Percentiles rank a stretch among this genome's conserved stretches.
phyloP scores from a whole-genome alignment of 2,113 vertebrate species.

The Pomatorhinus ruficollis region DNA sequence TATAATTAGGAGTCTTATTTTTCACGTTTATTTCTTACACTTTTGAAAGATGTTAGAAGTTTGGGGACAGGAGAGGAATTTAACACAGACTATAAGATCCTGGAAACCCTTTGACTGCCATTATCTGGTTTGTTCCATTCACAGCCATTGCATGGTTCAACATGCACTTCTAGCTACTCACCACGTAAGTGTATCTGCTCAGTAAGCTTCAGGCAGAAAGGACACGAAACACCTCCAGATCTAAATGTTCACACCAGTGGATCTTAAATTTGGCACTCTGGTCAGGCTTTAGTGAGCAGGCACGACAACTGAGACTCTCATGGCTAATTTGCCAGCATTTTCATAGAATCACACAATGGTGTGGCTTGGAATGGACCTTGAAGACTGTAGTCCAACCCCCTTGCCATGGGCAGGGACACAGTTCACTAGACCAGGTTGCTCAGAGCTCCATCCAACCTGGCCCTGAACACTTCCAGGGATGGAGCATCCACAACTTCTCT shows the following conservation, averaged over 20 bases:
- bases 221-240: background rate
- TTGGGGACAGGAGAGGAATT: background rate
- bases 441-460: background rate
- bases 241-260: background rate
- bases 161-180: background rate
- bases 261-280: background rate
- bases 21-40: background rate
- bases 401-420: background rate
- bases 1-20: background rate
- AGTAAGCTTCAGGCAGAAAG: background rate
- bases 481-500: background rate
- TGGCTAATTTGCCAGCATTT: background rate
- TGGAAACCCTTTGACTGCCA: background rate
- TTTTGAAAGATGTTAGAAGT: background rate
- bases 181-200: background rate
- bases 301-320: background rate
- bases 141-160: background rate
- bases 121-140: background rate
- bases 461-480: background rate
- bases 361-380: background rate
- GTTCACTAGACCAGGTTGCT: background rate
- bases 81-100: background rate
- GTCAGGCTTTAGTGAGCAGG: background rate
- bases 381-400: background rate
- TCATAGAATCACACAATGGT: background rate